Evolutionary conservation across 2,113 vertebrate species (phyloP).

Genomic region (Indri indri): DNA sequence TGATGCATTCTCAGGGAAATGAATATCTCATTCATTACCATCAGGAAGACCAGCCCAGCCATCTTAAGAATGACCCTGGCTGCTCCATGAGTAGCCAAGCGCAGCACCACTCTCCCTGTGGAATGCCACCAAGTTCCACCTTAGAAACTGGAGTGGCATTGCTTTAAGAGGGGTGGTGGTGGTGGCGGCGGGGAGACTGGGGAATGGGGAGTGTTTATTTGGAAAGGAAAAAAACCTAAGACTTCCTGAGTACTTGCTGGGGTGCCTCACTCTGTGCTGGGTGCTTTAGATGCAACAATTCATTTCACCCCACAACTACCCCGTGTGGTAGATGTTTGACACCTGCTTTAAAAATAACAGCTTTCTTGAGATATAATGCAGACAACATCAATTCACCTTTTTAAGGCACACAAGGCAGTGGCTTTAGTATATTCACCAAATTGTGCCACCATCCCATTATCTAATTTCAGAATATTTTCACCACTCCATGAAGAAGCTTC

Average conservation of each 20-base stretch:
- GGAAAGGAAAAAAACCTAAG: neutral
- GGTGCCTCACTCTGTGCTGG: neutral
- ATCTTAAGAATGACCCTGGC: neutral
- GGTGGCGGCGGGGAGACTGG: rapidly evolving
- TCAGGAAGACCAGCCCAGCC: neutral
- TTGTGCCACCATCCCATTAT: neutral
- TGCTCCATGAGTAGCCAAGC: neutral
- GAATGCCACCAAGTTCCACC: neutral
- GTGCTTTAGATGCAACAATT: neutral
- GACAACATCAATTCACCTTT: neutral
- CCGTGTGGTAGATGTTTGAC: neutral
- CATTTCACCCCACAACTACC: neutral
- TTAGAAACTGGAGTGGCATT: neutral
- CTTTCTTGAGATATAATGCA: constrained; percentile 1
- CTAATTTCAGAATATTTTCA: neutral
- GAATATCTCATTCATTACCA: constrained; percentile 5
- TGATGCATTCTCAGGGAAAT: constrained; percentile 64
- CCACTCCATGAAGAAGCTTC: neutral
- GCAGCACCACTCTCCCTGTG: neutral
- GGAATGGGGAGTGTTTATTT: neutral
- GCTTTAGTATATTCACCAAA: neutral
- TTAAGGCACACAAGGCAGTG: neutral
- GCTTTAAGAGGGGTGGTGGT: neutral
- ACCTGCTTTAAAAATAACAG: constrained; percentile 1
- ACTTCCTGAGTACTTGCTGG: neutral